These are phyloP conservation scores for Philereme vetulata DNA, from an alignment of 2,888 invertebrate species.

Conservation along the genomic window DNA sequence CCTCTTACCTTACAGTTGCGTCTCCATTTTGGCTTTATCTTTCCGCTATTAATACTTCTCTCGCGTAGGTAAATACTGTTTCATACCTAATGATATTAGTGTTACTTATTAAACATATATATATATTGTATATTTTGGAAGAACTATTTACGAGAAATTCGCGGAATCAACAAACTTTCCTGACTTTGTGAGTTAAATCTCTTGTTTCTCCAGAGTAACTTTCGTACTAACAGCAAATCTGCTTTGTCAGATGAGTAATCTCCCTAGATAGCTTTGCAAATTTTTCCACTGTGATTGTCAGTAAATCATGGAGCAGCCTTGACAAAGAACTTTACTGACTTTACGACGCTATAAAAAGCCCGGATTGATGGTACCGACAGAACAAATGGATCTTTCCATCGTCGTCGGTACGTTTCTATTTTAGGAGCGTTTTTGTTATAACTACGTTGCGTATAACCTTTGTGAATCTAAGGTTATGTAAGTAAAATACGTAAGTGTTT, in stretches of 20 bases:
- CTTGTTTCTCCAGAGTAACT: neutral
- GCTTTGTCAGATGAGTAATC: neutral
- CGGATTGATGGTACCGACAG: conserved; percentile 34
- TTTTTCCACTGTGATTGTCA: conserved; percentile 35
- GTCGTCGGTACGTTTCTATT: conserved; percentile 34
- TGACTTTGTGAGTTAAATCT: too few species aligned
- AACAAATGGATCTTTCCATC: conserved; percentile 37
- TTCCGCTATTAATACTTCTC: too few species aligned
- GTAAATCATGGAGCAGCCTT: conserved; percentile 45
- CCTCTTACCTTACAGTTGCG: too few species aligned
- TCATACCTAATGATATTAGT: too few species aligned
- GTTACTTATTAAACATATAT: too few species aligned
- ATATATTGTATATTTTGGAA: too few species aligned
- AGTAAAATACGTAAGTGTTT: neutral
- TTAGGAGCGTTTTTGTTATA: conserved; percentile 32
- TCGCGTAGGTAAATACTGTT: too few species aligned
- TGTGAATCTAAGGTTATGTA: too few species aligned
- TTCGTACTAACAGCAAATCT: neutral
- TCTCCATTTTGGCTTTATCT: too few species aligned
- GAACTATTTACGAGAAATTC: too few species aligned
- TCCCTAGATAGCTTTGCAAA: neutral
- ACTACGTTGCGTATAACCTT: neutral
- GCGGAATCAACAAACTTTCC: too few species aligned
- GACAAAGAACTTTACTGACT: conserved; percentile 45
- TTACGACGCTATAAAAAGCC: conserved; percentile 40